A percentile compares a stretch with the other conserved stretches of the same genome.
Evolutionary conservation across 2,113 vertebrate species (phyloP).

Genomic region (Urocolius indicus): DNA sequence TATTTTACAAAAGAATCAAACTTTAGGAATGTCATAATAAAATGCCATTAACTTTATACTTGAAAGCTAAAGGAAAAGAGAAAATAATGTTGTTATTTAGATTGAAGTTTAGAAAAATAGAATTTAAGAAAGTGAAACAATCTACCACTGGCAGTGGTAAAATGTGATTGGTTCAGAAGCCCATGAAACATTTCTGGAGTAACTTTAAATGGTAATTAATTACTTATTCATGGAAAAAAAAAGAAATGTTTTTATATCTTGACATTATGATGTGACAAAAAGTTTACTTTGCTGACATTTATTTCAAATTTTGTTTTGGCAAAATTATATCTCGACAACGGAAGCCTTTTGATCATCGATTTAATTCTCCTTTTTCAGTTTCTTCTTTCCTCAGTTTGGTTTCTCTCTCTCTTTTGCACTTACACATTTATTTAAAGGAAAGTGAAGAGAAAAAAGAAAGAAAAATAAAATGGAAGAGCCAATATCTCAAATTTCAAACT

Average conservation of each 20-base stretch:
- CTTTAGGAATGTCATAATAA: slow-evolving; percentile 21
- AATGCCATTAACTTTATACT: slow-evolving; percentile 14
- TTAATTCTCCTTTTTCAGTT: background rate
- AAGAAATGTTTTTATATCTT: background rate
- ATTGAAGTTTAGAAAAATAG: background rate
- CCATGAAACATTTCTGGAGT: background rate
- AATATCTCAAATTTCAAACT: background rate
- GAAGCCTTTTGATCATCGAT: background rate
- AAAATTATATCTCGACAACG: background rate
- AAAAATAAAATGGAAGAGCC: background rate
- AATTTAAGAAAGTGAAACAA: background rate
- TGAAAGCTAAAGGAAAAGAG: slow-evolving; percentile 16
- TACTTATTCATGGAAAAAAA: background rate
- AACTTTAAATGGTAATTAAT: background rate
- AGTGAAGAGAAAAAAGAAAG: no score
- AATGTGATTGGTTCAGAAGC: background rate
- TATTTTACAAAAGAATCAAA: background rate
- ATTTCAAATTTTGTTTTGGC: background rate
- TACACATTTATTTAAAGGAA: background rate
- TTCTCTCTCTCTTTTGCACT: background rate
- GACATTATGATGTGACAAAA: background rate
- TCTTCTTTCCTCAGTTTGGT: background rate
- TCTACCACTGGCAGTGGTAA: background rate
- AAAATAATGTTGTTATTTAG: background rate
- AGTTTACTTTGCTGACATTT: background rate